phyloP scores from a whole-genome alignment of 2,797 vertebrate genomes.

The Eidolon dupreanum region DNA sequence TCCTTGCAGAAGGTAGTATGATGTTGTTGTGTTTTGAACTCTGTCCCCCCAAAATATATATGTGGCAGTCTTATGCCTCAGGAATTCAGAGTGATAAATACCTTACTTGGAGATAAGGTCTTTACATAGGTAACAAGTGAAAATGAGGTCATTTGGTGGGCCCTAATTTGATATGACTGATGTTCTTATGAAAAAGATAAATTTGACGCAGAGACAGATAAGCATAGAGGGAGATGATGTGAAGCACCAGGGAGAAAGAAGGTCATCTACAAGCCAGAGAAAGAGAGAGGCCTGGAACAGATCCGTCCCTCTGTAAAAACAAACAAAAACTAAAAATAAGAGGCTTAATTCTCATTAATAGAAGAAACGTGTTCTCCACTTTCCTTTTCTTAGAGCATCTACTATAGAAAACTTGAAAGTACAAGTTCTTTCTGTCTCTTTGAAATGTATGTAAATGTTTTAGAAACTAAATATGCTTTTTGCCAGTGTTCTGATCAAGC shows the following conservation, averaged over 20 bases:
- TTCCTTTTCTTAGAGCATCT: background rate
- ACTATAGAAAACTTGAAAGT: background rate
- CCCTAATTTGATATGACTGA: background rate
- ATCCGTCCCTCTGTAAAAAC: background rate
- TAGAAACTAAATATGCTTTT: background rate
- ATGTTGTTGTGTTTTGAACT: background rate
- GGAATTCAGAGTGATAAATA: background rate
- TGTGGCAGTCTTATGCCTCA: background rate
- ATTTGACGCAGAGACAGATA: background rate
- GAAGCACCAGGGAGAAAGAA: background rate
- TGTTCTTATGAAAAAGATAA: background rate
- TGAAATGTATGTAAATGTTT: background rate
- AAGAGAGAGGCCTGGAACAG: background rate
- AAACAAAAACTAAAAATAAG: background rate
- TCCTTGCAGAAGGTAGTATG: background rate
- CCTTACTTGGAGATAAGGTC: background rate
- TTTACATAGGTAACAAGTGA: background rate
- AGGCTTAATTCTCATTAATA: background rate
- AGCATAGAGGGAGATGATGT: background rate
- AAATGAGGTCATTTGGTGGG: background rate
- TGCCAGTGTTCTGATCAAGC: background rate
- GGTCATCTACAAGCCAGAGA: background rate
- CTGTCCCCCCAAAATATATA: background rate
- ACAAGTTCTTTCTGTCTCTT: background rate
- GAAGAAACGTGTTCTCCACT: no score